Base-by-base conservation (phyloP, 2,888 invertebrate genomes). In the Trissolcus brochymenae region DNA sequence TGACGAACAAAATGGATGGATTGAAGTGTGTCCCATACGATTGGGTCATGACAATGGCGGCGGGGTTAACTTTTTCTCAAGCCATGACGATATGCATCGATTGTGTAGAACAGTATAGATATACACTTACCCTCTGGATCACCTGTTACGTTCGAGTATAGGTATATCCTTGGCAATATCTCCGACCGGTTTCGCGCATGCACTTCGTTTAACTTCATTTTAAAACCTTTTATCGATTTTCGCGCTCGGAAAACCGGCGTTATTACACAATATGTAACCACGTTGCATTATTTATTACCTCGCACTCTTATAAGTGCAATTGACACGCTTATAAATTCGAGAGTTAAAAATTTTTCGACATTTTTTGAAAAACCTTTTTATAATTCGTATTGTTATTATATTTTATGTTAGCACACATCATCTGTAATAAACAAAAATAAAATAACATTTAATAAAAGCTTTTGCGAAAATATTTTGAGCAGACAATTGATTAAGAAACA, bases 81-180 rank as follows among this genome's bases (percentile, higher is more conserved):
- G 67, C 57, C 17, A 43, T 9, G 35, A 29, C 35, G 35, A 35
- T 25, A 25, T 66, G 56, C 59, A 67, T 55, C 60, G 80, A 71
- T 80, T 68, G 29, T 62, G 70, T 78, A 78, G 80, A 81, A 79
- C 72, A 79, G 79, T 19, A 25, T 72, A 80, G 79, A 81, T 82
- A 81, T 82, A 78, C 77, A 80, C 60, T 82, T 81, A 81, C 81
- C 65, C 78, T 35, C 35, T 71, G 79, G 68, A 81, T 83, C 83
- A 83, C 83, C 81, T 82, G 82, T 81, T 84, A 82, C 79, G 68
- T 60, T 74, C 11, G 2, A 35, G 35, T 9, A 35, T 46, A n/a
- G 80, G 65, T 71, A 76, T 77, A 19, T 53, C 64, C 66, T 80
- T 73, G 80, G 66, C 61, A 57, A 71, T 25, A 25, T 71, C 73